Evolutionary conservation across 2,797 vertebrate species (phyloP).

Genomic region (Tadarida brasiliensis): DNA sequence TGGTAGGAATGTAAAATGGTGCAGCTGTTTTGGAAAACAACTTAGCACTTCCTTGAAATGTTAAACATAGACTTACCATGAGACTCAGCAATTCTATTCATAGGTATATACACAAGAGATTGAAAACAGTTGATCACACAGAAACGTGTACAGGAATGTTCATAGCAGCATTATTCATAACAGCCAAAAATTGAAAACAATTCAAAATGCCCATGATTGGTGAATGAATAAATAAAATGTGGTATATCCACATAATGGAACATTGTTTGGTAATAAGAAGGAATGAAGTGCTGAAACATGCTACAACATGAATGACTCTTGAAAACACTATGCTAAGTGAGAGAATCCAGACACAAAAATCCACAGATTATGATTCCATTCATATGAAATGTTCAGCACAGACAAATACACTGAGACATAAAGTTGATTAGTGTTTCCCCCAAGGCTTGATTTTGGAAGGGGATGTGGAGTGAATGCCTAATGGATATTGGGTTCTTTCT

Average conservation of each 20-base stretch:
- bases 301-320: background rate
- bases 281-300: background rate
- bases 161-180: background rate
- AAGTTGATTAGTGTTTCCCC: background rate
- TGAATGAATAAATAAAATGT: background rate
- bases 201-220: background rate
- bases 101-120: background rate
- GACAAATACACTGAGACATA: background rate
- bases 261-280: background rate
- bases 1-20: background rate
- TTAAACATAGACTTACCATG: background rate
- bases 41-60: background rate
- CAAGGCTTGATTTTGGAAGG: background rate
- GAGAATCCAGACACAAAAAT: background rate
- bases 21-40: background rate
- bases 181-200: background rate
- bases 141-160: background rate
- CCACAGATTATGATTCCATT: background rate
- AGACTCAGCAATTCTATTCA: background rate
- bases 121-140: background rate
- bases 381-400: background rate
- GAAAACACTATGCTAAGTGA: conserved; percentile 6
- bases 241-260: background rate
- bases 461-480: background rate
- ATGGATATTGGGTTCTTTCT: background rate